Evolutionary conservation across 2,888 invertebrate genomes (phyloP), one percentile per base, ranked within the genome.

Genomic region (Ischnura elegans): DNA sequence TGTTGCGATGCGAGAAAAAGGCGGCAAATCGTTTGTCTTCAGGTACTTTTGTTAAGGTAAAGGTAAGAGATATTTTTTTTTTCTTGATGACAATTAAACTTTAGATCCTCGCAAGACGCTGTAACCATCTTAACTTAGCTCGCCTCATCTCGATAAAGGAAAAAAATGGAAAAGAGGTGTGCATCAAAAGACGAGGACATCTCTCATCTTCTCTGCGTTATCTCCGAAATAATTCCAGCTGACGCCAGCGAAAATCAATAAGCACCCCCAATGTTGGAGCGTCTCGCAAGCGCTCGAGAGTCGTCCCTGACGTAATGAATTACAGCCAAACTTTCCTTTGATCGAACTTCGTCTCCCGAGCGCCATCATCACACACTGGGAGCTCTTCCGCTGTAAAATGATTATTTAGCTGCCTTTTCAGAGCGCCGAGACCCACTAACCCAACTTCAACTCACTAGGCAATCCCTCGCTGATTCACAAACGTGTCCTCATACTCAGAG

Each of bases 231-330:
- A 13, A 13, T 16, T 76, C 36, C 29, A 2, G 8, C n/a, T 76
- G 0, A 6, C 76, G 76, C 36, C 29, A 2, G 3, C 16, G 0
- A 13, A 36, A 76, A 76, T 76, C 76, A 13, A 76, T 76, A 13
- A 36, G 2, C 21, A 1, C 36, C 66, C 47, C 13, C 51, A 19
- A 16, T 13, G 10, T 2, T 10, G 76, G 36, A 76, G 76, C 10
- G 76, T 2, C 76, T 76, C 29, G 19, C 10, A 76, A 76, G 16
- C 76, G 76, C 76, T 10, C 76, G 29, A n/a, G 29, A 76, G 36
- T 76, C 76, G 36, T 76, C 36, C 36, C 76, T 36, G 76, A 76
- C 76, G 76, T 76, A 76, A 76, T 29, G 76, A 13, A 76, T 76
- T 16, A 36, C 76, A 76, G 10, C 76, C 76, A 76, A 76, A 76